A percentile compares a stretch with the other conserved stretches of the same genome.
These are phyloP conservation scores for Onychomys torridus DNA, from an alignment of 2,797 vertebrate genomes.

Conservation along the genomic window DNA sequence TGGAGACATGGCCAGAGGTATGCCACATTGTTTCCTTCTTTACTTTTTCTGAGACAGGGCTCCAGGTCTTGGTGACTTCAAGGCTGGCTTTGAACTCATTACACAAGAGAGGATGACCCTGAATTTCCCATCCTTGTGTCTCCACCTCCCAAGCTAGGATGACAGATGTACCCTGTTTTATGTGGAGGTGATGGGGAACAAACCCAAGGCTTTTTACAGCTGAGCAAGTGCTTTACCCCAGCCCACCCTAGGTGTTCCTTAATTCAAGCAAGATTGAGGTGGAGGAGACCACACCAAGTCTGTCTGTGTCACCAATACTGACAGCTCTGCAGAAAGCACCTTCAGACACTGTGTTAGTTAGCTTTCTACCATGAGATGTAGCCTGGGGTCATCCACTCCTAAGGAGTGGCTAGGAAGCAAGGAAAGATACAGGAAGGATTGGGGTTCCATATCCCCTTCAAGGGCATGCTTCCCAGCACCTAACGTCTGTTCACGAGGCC, in stretches of 20 bases:
- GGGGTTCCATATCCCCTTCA: too few species aligned
- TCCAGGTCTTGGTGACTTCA: background rate
- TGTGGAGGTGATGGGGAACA: background rate
- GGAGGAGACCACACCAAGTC: background rate
- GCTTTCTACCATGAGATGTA: background rate
- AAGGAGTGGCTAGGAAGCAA: background rate
- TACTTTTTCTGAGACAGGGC: background rate
- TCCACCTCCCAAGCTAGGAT: background rate
- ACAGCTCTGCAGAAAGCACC: background rate
- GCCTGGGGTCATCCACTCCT: too few species aligned
- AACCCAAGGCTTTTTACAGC: background rate
- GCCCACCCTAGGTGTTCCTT: background rate
- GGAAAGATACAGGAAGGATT: background rate
- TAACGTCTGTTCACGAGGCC: background rate
- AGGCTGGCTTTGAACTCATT: background rate
- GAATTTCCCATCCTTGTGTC: too few species aligned
- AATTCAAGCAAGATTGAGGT: background rate
- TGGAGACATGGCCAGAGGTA: background rate
- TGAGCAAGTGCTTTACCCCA: background rate
- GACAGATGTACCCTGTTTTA: background rate
- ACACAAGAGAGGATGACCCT: background rate
- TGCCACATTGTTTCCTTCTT: background rate
- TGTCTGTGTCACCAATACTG: background rate
- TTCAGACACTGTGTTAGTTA: background rate
- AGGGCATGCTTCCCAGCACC: background rate